A percentile compares a stretch with the other conserved stretches of the same genome.
Evolutionary conservation across 2,888 invertebrate genomes (phyloP).

Genomic region (Mesopsocus fuscifrons): DNA sequence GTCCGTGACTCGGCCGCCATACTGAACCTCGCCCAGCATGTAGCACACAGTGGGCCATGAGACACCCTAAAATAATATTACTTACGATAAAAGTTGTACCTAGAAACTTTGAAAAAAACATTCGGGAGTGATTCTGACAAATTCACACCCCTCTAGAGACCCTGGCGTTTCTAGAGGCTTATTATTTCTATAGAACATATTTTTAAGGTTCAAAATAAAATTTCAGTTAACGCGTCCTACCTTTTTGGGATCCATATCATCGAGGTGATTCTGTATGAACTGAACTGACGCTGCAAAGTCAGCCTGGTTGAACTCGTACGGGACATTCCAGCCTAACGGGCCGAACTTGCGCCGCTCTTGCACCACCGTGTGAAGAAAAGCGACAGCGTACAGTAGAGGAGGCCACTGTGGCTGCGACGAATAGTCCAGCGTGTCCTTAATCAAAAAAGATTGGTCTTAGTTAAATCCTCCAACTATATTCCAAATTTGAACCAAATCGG

Average conservation of each 20-base stretch:
- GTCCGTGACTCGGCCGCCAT: slow-evolving; percentile 85
- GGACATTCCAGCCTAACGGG: slow-evolving; percentile 91
- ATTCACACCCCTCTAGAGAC: too few relatives aligned
- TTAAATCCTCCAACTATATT: too few relatives aligned
- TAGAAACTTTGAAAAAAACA: too few relatives aligned
- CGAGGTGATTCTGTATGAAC: slow-evolving; percentile 90
- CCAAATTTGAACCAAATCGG: too few relatives aligned
- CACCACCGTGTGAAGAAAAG: slow-evolving; percentile 86
- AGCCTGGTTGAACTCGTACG: slow-evolving; percentile 93
- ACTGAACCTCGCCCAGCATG: slow-evolving; percentile 83
- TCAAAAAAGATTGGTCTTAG: neutral
- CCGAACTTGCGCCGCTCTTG: slow-evolving; percentile 93
- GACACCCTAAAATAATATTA: too few relatives aligned
- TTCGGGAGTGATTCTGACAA: too few relatives aligned
- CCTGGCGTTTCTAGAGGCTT: too few relatives aligned
- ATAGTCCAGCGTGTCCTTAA: slow-evolving; percentile 73
- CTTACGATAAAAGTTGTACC: slow-evolving; percentile 13
- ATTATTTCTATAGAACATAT: too few relatives aligned
- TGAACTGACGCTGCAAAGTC: slow-evolving; percentile 91
- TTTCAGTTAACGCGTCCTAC: too few relatives aligned
- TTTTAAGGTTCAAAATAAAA: too few relatives aligned
- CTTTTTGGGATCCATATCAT: slow-evolving; percentile 92
- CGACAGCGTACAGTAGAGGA: slow-evolving; percentile 78
- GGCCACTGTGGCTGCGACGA: slow-evolving; percentile 87
- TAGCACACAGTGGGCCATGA: slow-evolving; percentile 96